These are phyloP conservation scores for Micropoecilia bifurca DNA, from an alignment of 2,797 vertebrate species.

Conservation along the genomic window DNA sequence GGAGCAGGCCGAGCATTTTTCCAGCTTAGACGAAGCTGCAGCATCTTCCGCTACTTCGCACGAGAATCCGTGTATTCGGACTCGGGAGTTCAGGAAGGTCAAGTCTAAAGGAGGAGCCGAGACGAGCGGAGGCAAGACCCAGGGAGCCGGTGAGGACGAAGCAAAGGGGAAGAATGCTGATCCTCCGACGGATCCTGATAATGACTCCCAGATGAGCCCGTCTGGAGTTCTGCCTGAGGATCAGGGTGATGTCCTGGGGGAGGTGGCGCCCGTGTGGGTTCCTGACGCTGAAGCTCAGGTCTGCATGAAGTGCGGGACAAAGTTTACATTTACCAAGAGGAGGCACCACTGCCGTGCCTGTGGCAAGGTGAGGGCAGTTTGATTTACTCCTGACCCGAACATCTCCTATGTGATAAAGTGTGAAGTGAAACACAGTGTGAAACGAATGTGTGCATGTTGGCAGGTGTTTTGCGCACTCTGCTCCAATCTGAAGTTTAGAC, in stretches of 20 bases:
- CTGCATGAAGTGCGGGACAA: slow-evolving; percentile 97
- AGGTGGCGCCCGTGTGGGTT: slow-evolving; percentile 94
- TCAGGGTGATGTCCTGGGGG: slow-evolving; percentile 84
- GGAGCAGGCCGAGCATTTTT: slow-evolving; percentile 87
- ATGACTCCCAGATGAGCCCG: slow-evolving; percentile 84
- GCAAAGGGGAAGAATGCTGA: slow-evolving; percentile 38
- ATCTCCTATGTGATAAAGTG: neutral
- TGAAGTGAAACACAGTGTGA: neutral
- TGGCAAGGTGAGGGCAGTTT: slow-evolving; percentile 89
- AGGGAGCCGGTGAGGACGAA: slow-evolving; percentile 76
- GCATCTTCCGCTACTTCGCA: slow-evolving; percentile 33
- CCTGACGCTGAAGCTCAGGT: slow-evolving; percentile 95
- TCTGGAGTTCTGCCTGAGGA: slow-evolving; percentile 84
- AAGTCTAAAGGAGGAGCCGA: slow-evolving; percentile 35
- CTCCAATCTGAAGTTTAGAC: slow-evolving; percentile 93
- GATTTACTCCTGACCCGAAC: neutral
- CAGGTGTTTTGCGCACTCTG: slow-evolving; percentile 97
- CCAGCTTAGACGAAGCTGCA: slow-evolving; percentile 81
- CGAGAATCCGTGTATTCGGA: slow-evolving; percentile 59
- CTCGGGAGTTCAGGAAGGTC: slow-evolving; percentile 70
- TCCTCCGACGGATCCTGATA: slow-evolving; percentile 80
- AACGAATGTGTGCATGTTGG: slow-evolving; percentile 27
- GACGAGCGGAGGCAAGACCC: slow-evolving; percentile 72
- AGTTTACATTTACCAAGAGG: slow-evolving; percentile 98
- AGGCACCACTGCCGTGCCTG: slow-evolving; percentile 98